Conservation (phyloP, 2,113 vertebrate species). For the Actenoides hombroni region DNA sequence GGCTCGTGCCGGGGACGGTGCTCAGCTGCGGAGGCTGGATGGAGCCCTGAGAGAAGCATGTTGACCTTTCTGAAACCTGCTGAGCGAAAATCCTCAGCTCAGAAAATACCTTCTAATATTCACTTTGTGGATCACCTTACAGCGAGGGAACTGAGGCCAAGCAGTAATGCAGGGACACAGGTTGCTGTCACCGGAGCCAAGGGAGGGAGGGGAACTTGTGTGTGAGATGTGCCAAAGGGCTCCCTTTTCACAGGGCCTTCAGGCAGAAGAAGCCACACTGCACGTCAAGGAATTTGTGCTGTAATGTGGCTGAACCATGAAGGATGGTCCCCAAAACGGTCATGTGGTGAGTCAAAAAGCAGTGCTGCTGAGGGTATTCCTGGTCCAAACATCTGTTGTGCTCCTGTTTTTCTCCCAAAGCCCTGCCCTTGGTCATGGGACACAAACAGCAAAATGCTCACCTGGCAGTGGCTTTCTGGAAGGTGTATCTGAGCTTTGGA, state of each 20-base stretch:
- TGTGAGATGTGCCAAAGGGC: background rate
- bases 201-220: background rate
- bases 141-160: background rate
- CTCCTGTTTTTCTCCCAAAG: background rate
- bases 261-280: rapidly evolving
- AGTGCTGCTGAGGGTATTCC: background rate
- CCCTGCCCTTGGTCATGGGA: background rate
- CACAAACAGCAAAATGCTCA: background rate
- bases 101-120: background rate
- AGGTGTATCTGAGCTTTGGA: background rate
- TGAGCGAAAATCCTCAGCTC: background rate
- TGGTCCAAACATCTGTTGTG: background rate
- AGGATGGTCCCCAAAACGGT: background rate
- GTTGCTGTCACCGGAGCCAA: background rate
- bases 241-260: background rate
- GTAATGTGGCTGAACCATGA: background rate
- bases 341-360: background rate
- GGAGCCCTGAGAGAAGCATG: background rate
- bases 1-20: rapidly evolving
- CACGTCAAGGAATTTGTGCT: background rate
- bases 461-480: background rate
- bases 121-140: background rate
- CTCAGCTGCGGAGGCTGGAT: background rate
- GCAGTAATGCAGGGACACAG: background rate
- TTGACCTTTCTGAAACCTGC: background rate